Conservation (phyloP, 2,797 vertebrate species). For the Malacoctenus gilli region DNA sequence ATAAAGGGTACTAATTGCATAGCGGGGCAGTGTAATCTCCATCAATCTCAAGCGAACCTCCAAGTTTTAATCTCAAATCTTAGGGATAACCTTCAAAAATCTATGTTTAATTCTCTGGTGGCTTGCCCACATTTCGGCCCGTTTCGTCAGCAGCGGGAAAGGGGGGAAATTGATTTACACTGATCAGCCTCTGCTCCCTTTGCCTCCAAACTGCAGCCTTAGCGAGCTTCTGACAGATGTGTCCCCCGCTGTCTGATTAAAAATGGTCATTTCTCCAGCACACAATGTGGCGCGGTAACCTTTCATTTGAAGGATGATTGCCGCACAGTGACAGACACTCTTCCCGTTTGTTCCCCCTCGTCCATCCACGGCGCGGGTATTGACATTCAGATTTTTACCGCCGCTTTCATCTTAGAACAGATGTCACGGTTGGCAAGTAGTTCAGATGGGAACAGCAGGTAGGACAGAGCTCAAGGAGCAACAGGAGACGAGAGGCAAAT, state of each 20-base stretch:
- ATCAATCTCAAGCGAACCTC: constrained; percentile 17
- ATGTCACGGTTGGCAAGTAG: constrained; percentile 93
- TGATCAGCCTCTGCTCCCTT: constrained; percentile 92
- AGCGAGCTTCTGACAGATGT: constrained; percentile 91
- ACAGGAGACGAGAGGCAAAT: constrained; percentile 68
- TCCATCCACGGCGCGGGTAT: constrained; percentile 89
- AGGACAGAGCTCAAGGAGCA: constrained; percentile 77
- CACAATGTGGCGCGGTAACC: constrained; percentile 85
- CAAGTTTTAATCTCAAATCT: constrained; percentile 29
- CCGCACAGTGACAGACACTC: constrained; percentile 93
- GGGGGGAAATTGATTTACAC: constrained; percentile 92
- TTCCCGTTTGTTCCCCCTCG: constrained; percentile 78
- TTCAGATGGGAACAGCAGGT: constrained; percentile 93
- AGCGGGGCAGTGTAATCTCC: constrained; percentile 1
- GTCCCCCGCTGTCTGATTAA: constrained; percentile 90
- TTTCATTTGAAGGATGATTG: constrained; percentile 97
- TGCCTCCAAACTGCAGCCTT: constrained; percentile 91
- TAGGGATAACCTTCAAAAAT: constrained; percentile 53
- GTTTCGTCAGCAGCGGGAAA: constrained; percentile 86
- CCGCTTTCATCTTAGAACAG: constrained; percentile 88
- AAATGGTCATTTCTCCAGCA: constrained; percentile 78
- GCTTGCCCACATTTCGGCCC: constrained; percentile 72
- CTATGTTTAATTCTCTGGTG: constrained; percentile 74
- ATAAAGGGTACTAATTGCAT: too few species aligned
- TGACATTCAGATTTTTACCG: constrained; percentile 94